Evolutionary conservation across 2,888 invertebrate species (phyloP).

Genomic region (Alcis repandata): DNA sequence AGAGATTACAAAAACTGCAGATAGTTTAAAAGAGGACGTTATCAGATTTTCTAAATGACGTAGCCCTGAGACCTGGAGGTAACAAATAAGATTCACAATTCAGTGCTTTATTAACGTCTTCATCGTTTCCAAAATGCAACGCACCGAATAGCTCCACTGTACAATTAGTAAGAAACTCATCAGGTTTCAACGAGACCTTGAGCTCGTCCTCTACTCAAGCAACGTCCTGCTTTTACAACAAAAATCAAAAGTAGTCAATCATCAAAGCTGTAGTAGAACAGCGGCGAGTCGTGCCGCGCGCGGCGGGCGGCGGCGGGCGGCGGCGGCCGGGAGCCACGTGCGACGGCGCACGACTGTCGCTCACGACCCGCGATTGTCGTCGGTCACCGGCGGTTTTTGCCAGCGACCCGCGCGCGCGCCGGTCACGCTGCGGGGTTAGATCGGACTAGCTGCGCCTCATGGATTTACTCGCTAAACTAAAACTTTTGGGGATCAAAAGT

Average conservation of each 20-base stretch:
- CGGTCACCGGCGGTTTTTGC: slow-evolving; percentile 29
- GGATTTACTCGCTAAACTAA: background rate
- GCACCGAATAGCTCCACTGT: too few species aligned
- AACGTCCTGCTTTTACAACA: background rate
- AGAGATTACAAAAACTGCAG: too few species aligned
- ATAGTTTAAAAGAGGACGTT: too few species aligned
- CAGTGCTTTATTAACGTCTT: too few species aligned
- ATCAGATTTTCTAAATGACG: too few species aligned
- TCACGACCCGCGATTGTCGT: slow-evolving; percentile 52
- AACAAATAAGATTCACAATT: too few species aligned
- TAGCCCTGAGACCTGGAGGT: too few species aligned
- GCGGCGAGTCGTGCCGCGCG: slow-evolving; percentile 2
- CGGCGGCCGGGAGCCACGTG: slow-evolving; percentile 50
- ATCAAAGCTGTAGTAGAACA: background rate
- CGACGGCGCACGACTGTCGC: slow-evolving; percentile 54
- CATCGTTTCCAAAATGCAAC: too few species aligned
- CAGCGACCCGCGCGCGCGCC: slow-evolving; percentile 23
- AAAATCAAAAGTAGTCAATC: slow-evolving; percentile 23
- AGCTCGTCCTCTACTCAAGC: too few species aligned
- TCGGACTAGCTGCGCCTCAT: background rate
- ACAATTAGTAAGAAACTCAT: too few species aligned
- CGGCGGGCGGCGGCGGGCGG: background rate
- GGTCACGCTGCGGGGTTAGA: slow-evolving; percentile 26
- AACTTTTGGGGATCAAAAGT: background rate
- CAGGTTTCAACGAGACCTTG: too few species aligned